A percentile compares a stretch with the other conserved stretches of the same genome.
Conservation (phyloP, 2,888 invertebrate genomes). For the Nemapogon koenigi region DNA sequence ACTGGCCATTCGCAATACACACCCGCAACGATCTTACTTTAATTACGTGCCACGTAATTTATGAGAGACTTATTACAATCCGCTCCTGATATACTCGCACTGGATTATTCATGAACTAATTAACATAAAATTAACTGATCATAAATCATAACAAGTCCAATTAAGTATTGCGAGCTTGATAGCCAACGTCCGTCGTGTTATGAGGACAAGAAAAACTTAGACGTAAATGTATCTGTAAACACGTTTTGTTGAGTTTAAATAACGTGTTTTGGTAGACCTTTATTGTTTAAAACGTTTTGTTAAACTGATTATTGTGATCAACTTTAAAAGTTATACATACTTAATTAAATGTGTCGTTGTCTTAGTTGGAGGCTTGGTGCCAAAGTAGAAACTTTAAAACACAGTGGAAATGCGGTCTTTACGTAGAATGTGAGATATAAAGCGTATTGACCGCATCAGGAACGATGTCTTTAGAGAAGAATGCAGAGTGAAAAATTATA, state of each 20-base stretch:
- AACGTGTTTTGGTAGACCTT: too few relatives aligned
- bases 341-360: neutral
- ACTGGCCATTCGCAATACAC: constrained; percentile 1
- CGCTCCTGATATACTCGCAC: constrained; percentile 45
- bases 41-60: constrained; percentile 63
- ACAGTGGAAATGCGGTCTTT: too few relatives aligned
- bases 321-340: neutral
- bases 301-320: neutral
- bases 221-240: too few relatives aligned
- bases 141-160: constrained; percentile 54
- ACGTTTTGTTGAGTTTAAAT: too few relatives aligned
- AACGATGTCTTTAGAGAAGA: too few relatives aligned
- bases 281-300: too few relatives aligned
- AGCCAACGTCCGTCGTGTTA: constrained; percentile 2
- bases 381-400: too few relatives aligned
- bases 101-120: constrained; percentile 56
- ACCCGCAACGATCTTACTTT: constrained; percentile 56
- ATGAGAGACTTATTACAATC: constrained; percentile 57
- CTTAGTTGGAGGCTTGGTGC: too few relatives aligned
- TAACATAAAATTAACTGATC: constrained; percentile 59
- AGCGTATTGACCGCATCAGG: too few relatives aligned
- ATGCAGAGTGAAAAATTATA: too few relatives aligned
- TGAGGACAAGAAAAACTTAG: neutral
- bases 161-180: constrained; percentile 29
- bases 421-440: too few relatives aligned